phyloP scores from a whole-genome alignment of 2,113 vertebrate species.

The Cercopithecus mona region DNA sequence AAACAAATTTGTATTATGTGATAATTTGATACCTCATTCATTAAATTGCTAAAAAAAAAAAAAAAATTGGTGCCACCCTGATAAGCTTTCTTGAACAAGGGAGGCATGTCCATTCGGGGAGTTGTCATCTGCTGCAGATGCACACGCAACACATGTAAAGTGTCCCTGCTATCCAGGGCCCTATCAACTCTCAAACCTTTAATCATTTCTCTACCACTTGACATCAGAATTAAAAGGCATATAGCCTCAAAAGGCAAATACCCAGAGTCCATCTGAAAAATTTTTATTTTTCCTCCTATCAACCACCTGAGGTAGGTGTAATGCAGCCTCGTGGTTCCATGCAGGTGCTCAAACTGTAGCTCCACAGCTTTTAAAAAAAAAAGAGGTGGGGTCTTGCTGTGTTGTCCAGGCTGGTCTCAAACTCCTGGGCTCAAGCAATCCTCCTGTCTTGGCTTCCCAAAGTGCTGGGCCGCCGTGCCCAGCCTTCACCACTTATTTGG shows the following conservation, averaged over 20 bases:
- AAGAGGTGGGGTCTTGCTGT: too few relatives aligned
- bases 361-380: background rate
- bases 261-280: background rate
- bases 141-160: fast-evolving
- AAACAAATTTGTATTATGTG: background rate
- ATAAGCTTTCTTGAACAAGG: background rate
- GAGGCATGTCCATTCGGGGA: background rate
- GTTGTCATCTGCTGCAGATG: background rate
- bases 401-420: too few relatives aligned
- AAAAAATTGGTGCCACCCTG: background rate
- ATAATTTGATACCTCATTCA: background rate
- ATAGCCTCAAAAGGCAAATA: background rate
- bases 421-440: too few relatives aligned
- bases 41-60: background rate
- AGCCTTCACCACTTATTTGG: too few relatives aligned
- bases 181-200: background rate
- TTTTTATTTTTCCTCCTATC: background rate
- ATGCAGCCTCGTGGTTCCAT: background rate
- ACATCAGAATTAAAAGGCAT: background rate
- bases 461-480: too few relatives aligned
- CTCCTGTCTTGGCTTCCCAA: too few relatives aligned
- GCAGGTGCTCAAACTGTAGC: background rate
- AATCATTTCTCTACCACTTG: background rate
- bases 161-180: background rate
- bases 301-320: background rate